Base-by-base conservation (phyloP, 2,797 vertebrate genomes). In the Philypnodon macrostomus region DNA sequence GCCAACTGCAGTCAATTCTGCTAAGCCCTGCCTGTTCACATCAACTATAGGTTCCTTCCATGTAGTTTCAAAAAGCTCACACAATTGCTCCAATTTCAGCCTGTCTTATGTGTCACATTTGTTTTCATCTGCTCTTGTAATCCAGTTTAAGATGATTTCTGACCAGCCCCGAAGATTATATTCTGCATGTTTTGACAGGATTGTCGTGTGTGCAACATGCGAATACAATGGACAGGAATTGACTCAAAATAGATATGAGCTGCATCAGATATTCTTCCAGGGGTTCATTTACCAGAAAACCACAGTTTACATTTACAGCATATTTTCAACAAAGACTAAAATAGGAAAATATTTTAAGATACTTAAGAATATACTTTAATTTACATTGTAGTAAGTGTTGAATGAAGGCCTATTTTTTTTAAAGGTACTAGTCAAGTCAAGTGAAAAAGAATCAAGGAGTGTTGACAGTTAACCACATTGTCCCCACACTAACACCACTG, bases 101-200 rank as follows among this genome's bases (percentile, higher is more conserved):
- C 34, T 8, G 31, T 54, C 56, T 53, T 65, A 47, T n/a, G 55
- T 21, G 24, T 71, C 36, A 8, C 27, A 15, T 23, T 15, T 16
- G 5, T 54, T 31, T 38, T 2, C 42, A 39, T 10, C 2, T 2
- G 4, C 55, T 55, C 49, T 32, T 54, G 34, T 66, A 69, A 65
- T 66, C 59, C 70, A 50, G 63, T 41, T 48, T 48, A 47, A 58
- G 53, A 79, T 29, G 59, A 64, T 70, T 77, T 70, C 52, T 42
- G 69, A 74, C 69, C 63, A 59, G 57, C 58, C 60, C 68, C 47
- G 24, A 57, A 65, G 75, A 73, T 80, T 65, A 70, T 67, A 63
- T 39, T 50, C 14, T 29, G 33, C 4, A 38, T 47, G 34, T 36
- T 30, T 57, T 57, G 48, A 67, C 50, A 48, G 53, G 42, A 8